A percentile compares a stretch with the other conserved stretches of the same genome.
These are phyloP conservation scores for Drosophila burlai DNA, from an alignment of 1,140 invertebrate species.

Conservation along the genomic window DNA sequence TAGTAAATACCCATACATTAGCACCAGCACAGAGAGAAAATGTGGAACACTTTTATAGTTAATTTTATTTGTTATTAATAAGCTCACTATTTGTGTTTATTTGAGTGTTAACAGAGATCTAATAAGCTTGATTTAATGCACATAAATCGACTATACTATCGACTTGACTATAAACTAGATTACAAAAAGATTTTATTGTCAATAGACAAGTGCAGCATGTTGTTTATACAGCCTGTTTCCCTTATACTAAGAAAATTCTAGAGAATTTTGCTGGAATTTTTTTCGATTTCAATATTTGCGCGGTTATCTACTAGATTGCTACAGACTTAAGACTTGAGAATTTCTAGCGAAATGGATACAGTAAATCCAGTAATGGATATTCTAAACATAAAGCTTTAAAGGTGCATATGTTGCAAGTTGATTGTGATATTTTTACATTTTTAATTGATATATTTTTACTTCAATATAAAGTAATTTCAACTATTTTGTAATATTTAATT, in stretches of 20 bases:
- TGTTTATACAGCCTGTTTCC: neutral
- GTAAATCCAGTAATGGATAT: neutral
- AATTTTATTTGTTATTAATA: neutral
- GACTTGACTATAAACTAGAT: neutral
- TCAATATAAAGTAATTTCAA: neutral
- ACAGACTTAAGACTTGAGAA: neutral
- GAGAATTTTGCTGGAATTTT: neutral
- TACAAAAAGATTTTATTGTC: neutral
- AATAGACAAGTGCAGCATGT: neutral
- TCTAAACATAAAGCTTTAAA: neutral
- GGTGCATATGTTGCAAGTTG: neutral
- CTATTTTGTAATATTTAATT: neutral
- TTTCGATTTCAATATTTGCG: too few relatives aligned
- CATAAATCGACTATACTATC: neutral
- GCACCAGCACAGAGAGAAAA: neutral
- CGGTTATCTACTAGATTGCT: neutral
- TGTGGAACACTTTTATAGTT: neutral
- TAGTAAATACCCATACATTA: conserved; percentile 22
- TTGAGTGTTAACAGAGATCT: neutral
- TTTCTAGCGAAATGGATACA: neutral
- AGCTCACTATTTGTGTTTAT: neutral
- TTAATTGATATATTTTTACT: neutral
- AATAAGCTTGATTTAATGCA: neutral
- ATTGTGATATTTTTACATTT: neutral
- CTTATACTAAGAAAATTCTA: neutral